Percentiles rank a stretch among this genome's conserved stretches.
Evolutionary conservation across 2,888 invertebrate genomes (phyloP).

Genomic region (Agrilus mali): DNA sequence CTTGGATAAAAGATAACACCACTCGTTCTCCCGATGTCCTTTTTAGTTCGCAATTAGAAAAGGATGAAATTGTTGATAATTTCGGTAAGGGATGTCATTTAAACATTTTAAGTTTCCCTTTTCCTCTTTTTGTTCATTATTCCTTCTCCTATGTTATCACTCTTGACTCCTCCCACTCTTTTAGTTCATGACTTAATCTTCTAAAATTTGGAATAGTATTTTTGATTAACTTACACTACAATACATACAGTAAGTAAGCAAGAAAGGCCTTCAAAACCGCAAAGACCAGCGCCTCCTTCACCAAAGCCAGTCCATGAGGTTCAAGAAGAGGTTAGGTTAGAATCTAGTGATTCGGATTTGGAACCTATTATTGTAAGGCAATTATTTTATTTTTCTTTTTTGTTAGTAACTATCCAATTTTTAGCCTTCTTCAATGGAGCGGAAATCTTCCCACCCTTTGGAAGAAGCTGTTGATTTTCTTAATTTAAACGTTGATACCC

Average conservation of each 20-base stretch:
- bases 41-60: conserved; percentile 66
- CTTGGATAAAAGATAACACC: conserved; percentile 62
- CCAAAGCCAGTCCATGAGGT: conserved; percentile 17
- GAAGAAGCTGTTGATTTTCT: conserved; percentile 47
- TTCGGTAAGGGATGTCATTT: conserved; percentile 45
- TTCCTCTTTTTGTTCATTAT: not conserved
- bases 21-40: conserved; percentile 44
- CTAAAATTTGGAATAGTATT: not conserved
- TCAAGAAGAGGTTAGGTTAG: conserved; percentile 15
- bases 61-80: conserved; percentile 72
- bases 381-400: not conserved
- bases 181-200: conserved; percentile 6
- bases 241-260: too few relatives aligned
- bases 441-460: conserved; percentile 8
- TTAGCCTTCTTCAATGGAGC: not conserved
- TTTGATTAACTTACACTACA: not conserved
- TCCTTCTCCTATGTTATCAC: too few relatives aligned
- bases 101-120: not conserved
- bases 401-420: conserved; percentile 1
- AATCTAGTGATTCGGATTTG: conserved; percentile 22
- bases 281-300: conserved; percentile 27
- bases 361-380: conserved; percentile 17
- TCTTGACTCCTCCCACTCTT: too few relatives aligned
- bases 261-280: conserved; percentile 18
- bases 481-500: conserved; percentile 33